Percentiles rank a stretch among this genome's conserved stretches.
These are phyloP conservation scores for Drosophila kambysellisi DNA, from an alignment of 2,888 invertebrate genomes.

Conservation along the genomic window DNA sequence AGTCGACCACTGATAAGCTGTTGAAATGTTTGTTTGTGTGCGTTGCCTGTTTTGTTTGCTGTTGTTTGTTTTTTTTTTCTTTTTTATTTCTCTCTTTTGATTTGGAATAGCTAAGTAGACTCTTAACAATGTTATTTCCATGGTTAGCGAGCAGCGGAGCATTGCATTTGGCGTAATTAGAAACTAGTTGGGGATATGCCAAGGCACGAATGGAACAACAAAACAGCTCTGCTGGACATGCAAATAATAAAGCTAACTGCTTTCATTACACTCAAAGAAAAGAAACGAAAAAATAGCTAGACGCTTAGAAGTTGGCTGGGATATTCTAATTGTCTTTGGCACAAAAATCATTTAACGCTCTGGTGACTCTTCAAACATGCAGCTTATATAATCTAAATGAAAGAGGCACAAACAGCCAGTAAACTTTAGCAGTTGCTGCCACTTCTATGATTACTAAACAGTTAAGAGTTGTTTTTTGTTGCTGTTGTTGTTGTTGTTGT, in stretches of 20 bases:
- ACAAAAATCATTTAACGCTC: constrained; percentile 72
- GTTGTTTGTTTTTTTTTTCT: neutral
- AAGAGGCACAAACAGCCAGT: constrained; percentile 25
- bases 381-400: constrained; percentile 54
- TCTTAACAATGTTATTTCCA: constrained; percentile 21
- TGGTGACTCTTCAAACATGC: constrained; percentile 49
- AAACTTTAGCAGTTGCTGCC: constrained; percentile 32
- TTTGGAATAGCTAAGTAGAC: constrained; percentile 18
- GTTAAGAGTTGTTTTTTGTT: constrained; percentile 26
- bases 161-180: constrained; percentile 74
- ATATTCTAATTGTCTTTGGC: constrained; percentile 57
- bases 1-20: constrained; percentile 50
- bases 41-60: constrained; percentile 4
- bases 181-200: constrained; percentile 55
- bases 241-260: constrained; percentile 52
- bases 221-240: constrained; percentile 52
- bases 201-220: constrained; percentile 38
- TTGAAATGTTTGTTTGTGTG: constrained; percentile 4
- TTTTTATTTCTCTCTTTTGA: neutral
- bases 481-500: neutral
- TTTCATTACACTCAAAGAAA: constrained; percentile 51
- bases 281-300: neutral
- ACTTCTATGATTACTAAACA: constrained; percentile 45
- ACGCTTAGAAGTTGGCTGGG: constrained; percentile 28
- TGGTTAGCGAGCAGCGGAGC: constrained; percentile 58